phyloP scores from a whole-genome alignment of 2,113 vertebrate species.

The Syngnathus typhle region DNA sequence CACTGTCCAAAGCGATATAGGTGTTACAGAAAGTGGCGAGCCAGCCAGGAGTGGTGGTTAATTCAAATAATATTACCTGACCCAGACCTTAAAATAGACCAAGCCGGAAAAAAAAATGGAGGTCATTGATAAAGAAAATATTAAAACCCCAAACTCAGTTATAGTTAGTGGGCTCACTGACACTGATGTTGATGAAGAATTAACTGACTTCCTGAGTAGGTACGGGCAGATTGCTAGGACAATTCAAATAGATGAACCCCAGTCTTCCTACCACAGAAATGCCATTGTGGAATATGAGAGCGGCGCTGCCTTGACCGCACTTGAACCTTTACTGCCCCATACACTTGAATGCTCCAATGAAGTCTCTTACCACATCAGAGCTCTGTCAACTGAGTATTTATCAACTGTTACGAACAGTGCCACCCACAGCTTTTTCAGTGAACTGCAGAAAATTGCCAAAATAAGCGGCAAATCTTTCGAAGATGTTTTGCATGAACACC shows the following conservation, averaged over 20 bases:
- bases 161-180: background rate
- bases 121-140: background rate
- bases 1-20: background rate
- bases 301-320: too few species aligned
- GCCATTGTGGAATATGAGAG: too few species aligned
- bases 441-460: too few species aligned
- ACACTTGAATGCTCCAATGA: background rate
- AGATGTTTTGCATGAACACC: background rate
- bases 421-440: too few species aligned
- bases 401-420: too few species aligned
- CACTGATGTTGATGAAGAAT: background rate
- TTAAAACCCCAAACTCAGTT: background rate
- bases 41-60: background rate
- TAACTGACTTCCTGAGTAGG: too few species aligned
- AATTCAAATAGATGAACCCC: too few species aligned
- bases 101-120: background rate
- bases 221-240: too few species aligned
- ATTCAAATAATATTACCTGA: background rate
- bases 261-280: too few species aligned
- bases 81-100: background rate
- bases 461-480: too few species aligned
- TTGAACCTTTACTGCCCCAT: too few species aligned
- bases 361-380: background rate
- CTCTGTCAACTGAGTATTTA: too few species aligned
- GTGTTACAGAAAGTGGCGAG: background rate